Evolutionary conservation across 1,140 invertebrate genomes (phyloP), one percentile per base, ranked within the genome.

Genomic region (Lordiphosa stackelbergi): DNA sequence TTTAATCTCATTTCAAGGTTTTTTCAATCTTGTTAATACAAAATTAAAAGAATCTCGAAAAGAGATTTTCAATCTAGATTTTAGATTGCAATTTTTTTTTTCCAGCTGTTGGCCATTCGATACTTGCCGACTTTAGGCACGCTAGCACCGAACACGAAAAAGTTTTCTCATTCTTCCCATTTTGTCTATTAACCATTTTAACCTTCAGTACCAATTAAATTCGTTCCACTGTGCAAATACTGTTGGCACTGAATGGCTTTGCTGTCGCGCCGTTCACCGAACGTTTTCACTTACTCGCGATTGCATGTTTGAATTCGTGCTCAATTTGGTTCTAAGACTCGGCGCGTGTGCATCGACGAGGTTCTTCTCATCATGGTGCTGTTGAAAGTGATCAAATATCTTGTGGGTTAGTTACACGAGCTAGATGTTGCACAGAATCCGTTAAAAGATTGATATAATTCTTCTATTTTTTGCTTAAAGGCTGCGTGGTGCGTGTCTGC

Each of bases 251-350:
- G 7, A 54, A 28, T 36, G 9, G 6, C 49, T 49, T 51, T 37
- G 35, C 5, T 40, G 54, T 35, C 49, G 34, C 40, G 55, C 53
- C 58, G 68, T 54, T 79, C 61, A 75, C 61, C 49, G 62, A 45
- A 53, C 37, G 43, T 28, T 81, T 79, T 81, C 69, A 81, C 72
- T 83, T 83, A 81, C 72, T 71, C 74, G 69, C 51, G 45, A 63
- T 53, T 84, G 83, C 59, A 68, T 58, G 77, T 69, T 40, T 62
- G 71, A 51, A 64, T 73, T 63, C 19, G 54, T 41, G 61, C 57
- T 86, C 79, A 86, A 86, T 86, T 86, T 66, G 66, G 62, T 86
- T 86, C 79, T 86, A 81, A 86, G 55, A 60, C 64, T 85, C 68
- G 72, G 10, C 75, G 75, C 66, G 79, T 69, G 59, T 77, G 71